Percentiles rank a stretch among this genome's conserved stretches.
These are phyloP conservation scores for Sebastes elongatus DNA, from an alignment of 2,797 vertebrate species.

Conservation along the genomic window DNA sequence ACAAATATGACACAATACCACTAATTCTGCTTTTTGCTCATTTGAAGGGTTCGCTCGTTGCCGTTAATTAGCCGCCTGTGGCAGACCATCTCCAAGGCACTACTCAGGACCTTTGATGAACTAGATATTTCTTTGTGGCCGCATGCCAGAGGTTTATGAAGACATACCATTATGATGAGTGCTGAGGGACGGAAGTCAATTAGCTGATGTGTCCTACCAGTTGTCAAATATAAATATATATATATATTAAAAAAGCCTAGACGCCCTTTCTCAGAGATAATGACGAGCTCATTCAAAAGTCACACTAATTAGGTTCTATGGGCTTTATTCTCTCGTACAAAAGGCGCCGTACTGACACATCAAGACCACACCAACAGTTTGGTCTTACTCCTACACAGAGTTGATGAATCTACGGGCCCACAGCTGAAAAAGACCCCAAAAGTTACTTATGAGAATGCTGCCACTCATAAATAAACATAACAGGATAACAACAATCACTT, in stretches of 20 bases:
- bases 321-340: conserved; percentile 13
- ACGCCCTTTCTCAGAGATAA: conserved; percentile 39
- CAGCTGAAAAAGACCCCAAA: not conserved
- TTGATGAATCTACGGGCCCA: not conserved
- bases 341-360: conserved; percentile 7
- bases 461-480: not conserved
- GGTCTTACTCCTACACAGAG: not conserved
- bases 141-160: conserved; percentile 38
- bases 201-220: conserved; percentile 34
- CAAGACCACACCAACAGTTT: not conserved
- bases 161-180: conserved; percentile 55
- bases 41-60: conserved; percentile 14
- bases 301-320: conserved; percentile 58
- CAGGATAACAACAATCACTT: not conserved
- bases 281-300: conserved; percentile 26
- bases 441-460: not conserved
- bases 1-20: conserved; percentile 10
- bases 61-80: conserved; percentile 62
- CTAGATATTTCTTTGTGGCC: conserved; percentile 61
- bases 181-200: conserved; percentile 38
- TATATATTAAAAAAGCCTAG: not conserved
- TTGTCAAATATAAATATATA: conserved; percentile 1
- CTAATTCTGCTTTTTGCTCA: conserved; percentile 21
- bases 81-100: conserved; percentile 65
- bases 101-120: conserved; percentile 37